These are phyloP conservation scores for Cochlearius cochlearius DNA, from an alignment of 2,113 vertebrate species.

Conservation along the genomic window DNA sequence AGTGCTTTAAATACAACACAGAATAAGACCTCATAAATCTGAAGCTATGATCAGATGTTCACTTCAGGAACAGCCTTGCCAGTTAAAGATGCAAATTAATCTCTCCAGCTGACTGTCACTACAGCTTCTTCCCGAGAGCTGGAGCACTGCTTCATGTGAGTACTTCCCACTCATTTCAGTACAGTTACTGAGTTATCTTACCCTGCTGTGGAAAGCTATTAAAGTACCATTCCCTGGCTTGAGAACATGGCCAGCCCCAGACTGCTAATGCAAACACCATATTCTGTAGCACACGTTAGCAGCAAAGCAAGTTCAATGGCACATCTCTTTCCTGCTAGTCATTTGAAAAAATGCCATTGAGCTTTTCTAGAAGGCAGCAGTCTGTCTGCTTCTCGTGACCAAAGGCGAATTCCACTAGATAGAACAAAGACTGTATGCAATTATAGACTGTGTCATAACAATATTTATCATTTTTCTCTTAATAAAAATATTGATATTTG, in stretches of 20 bases:
- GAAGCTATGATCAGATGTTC: not conserved
- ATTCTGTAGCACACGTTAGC: not conserved
- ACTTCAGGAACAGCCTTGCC: not conserved
- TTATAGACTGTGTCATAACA: not conserved
- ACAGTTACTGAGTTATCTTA: not conserved
- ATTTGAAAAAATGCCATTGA: not conserved
- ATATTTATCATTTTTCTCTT: not conserved
- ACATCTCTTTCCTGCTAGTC: rapidly evolving
- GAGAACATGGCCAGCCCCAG: not conserved
- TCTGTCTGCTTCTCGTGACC: not conserved
- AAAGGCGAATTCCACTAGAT: not conserved
- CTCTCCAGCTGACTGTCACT: not conserved
- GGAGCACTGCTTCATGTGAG: not conserved
- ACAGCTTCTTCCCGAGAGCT: not conserved
- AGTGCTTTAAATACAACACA: not conserved
- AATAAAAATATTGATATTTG: not conserved
- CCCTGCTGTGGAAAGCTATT: not conserved
- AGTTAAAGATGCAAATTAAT: not conserved
- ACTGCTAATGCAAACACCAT: not conserved
- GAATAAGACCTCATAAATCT: not conserved
- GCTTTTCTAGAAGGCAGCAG: not conserved
- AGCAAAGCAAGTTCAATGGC: not conserved
- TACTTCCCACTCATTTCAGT: not conserved
- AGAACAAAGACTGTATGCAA: not conserved
- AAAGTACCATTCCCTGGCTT: not conserved